These are phyloP conservation scores for Vollenhovia emeryi DNA, from an alignment of 1,140 invertebrate genomes.

Conservation along the genomic window DNA sequence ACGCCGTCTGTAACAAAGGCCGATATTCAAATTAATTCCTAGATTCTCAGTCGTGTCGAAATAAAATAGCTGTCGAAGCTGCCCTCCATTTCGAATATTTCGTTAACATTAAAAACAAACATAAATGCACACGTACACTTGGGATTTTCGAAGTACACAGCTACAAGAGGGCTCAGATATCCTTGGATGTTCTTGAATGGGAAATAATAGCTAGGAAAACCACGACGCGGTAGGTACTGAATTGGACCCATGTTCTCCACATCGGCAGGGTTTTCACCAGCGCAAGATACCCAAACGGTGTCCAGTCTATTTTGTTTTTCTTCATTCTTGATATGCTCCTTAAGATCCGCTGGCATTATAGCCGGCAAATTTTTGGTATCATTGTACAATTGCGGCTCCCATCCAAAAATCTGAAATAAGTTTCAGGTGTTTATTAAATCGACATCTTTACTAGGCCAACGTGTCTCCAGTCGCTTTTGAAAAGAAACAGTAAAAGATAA, in stretches of 20 bases:
- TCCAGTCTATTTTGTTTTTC: slow-evolving; percentile 84
- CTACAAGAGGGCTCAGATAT: slow-evolving; percentile 95
- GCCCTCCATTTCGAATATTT: background rate
- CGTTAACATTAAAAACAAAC: background rate
- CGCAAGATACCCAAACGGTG: slow-evolving; percentile 94
- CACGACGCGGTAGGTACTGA: slow-evolving; percentile 91
- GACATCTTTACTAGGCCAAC: background rate
- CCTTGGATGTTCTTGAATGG: slow-evolving; percentile 93
- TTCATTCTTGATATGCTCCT: slow-evolving; percentile 88
- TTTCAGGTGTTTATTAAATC: slow-evolving; percentile 18
- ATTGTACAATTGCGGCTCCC: slow-evolving; percentile 92
- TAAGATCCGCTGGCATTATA: slow-evolving; percentile 91
- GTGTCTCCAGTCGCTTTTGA: background rate
- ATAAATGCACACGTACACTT: slow-evolving; percentile 88
- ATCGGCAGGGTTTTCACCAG: slow-evolving; percentile 96
- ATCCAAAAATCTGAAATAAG: slow-evolving; percentile 90
- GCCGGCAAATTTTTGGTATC: slow-evolving; percentile 89
- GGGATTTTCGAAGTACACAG: slow-evolving; percentile 94
- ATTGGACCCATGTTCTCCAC: slow-evolving; percentile 95
- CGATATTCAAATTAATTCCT: background rate
- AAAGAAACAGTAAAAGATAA: background rate
- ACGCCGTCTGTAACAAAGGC: slow-evolving; percentile 89
- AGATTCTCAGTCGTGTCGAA: background rate
- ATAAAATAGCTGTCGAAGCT: background rate
- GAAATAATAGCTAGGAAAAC: slow-evolving; percentile 92